A percentile compares a stretch with the other conserved stretches of the same genome.
Evolutionary conservation across 2,113 vertebrate species (phyloP).

Genomic region (Delphinapterus leucas): DNA sequence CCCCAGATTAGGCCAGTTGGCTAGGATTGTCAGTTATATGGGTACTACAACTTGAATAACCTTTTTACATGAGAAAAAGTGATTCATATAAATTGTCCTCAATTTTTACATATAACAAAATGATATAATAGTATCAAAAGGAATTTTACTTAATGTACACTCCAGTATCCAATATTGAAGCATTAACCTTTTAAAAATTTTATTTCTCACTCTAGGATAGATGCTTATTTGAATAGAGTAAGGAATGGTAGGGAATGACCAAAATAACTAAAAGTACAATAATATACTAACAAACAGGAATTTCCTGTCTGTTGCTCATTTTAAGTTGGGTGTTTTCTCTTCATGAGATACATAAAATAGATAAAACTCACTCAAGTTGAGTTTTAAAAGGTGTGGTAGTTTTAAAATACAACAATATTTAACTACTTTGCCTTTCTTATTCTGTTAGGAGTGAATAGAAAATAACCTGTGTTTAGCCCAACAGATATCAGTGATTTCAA

Average conservation of each 20-base stretch:
- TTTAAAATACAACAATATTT: slow-evolving; percentile 45
- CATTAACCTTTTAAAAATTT: slow-evolving; percentile 20
- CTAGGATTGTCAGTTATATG: slow-evolving; percentile 73
- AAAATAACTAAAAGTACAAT: slow-evolving; percentile 10
- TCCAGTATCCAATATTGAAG: slow-evolving; percentile 43
- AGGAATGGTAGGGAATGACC: slow-evolving; percentile 17
- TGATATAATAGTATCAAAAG: slow-evolving; percentile 28
- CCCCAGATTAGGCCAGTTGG: slow-evolving; percentile 64
- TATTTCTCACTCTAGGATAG: slow-evolving; percentile 45
- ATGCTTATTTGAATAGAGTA: slow-evolving; percentile 25
- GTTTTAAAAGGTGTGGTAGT: slow-evolving; percentile 58
- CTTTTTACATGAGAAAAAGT: slow-evolving; percentile 64
- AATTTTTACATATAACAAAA: slow-evolving; percentile 78
- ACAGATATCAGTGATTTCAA: slow-evolving; percentile 57
- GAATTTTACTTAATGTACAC: slow-evolving; percentile 41
- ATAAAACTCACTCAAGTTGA: slow-evolving; percentile 36
- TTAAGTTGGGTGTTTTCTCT: slow-evolving; percentile 49
- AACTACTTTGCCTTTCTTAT: slow-evolving; percentile 42
- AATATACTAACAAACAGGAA: neutral
- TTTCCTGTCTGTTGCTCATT: slow-evolving; percentile 19
- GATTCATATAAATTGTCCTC: slow-evolving; percentile 72
- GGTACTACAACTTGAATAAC: slow-evolving; percentile 67
- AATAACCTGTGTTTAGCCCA: slow-evolving; percentile 39
- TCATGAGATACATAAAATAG: slow-evolving; percentile 34
- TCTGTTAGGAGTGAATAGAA: slow-evolving; percentile 41